A percentile compares a stretch with the other conserved stretches of the same genome.
Evolutionary conservation across 2,797 vertebrate genomes (phyloP).

Genomic region (Pelodytes ibericus): DNA sequence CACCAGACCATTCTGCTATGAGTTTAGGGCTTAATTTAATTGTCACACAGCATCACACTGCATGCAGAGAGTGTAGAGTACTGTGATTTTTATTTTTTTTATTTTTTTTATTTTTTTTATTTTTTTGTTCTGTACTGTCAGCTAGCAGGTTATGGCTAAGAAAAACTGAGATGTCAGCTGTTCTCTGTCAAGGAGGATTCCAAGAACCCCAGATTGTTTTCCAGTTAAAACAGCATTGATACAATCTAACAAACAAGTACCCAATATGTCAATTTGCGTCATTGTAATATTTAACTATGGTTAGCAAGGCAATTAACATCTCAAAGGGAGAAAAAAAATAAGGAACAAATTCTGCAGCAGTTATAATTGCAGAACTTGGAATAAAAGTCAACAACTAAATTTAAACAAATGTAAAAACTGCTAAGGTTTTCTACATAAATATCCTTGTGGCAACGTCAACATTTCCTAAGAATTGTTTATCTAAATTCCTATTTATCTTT

Average conservation of each 20-base stretch:
- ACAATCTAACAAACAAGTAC: conserved; percentile 22
- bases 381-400: too few species aligned
- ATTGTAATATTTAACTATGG: conserved; percentile 28
- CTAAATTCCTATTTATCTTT: too few species aligned
- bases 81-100: too few species aligned
- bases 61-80: too few species aligned
- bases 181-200: conserved; percentile 49
- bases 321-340: conserved; percentile 3
- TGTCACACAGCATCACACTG: too few species aligned
- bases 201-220: conserved; percentile 54
- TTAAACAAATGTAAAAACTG: too few species aligned
- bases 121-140: conserved; percentile 39
- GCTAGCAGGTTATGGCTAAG: conserved; percentile 25
- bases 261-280: conserved; percentile 52
- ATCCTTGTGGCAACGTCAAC: too few species aligned
- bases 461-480: too few species aligned
- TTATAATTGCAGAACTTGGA: neutral
- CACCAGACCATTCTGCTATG: too few species aligned
- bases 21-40: too few species aligned
- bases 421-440: too few species aligned
- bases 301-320: conserved; percentile 21
- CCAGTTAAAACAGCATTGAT: conserved; percentile 37
- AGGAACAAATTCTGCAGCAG: neutral
- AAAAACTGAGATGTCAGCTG: conserved; percentile 48
- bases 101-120: too few species aligned